phyloP scores from a whole-genome alignment of 30 jellyfish, hydroid and myxozoan genomes.

The Chrysaora quinquecirrha region DNA sequence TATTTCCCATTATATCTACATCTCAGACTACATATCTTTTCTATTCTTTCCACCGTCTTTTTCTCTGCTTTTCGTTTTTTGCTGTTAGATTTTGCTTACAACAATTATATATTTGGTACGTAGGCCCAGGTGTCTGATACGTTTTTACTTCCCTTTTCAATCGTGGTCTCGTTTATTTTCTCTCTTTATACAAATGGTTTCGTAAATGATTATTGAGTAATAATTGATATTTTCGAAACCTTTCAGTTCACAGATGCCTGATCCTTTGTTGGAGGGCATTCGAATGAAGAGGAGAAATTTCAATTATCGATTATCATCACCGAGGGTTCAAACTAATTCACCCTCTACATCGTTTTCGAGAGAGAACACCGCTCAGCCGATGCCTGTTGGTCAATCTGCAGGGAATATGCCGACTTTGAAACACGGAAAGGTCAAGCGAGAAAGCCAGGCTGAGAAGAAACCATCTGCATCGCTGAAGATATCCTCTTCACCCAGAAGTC shows the following conservation, averaged over 20 bases:
- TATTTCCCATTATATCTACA: no score
- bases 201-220: no score
- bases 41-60: no score
- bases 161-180: no score
- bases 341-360: slow-evolving; percentile 41
- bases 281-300: slow-evolving; percentile 66
- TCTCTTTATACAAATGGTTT: no score
- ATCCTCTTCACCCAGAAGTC: slow-evolving; percentile 36
- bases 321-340: background rate
- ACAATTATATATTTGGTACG: no score
- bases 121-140: no score
- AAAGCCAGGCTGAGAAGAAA: slow-evolving; percentile 47
- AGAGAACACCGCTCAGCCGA: slow-evolving; percentile 15
- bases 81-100: no score
- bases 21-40: no score
- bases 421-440: slow-evolving; percentile 77
- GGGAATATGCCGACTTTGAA: slow-evolving; percentile 42
- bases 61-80: no score
- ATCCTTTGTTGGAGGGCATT: slow-evolving; percentile 72
- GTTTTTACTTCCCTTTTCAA: no score
- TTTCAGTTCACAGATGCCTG: slow-evolving; percentile 91
- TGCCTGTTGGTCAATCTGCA: slow-evolving; percentile 49
- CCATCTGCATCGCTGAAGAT: slow-evolving; percentile 43
- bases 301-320: background rate
- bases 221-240: background rate